Conservation (phyloP, 2,888 invertebrate genomes). For the Tuta absoluta region DNA sequence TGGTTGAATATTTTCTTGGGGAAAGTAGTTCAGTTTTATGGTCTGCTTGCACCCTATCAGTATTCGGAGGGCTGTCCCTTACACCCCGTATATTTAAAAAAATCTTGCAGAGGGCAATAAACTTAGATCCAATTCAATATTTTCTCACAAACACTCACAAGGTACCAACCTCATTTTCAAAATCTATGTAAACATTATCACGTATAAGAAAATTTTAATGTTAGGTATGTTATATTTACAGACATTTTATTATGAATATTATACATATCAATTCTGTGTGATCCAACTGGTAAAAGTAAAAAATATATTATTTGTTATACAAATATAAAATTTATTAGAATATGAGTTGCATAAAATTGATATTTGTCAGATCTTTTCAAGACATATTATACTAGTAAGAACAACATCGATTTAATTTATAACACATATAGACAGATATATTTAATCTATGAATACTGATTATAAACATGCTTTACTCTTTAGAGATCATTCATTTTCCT, state of each 20-base stretch:
- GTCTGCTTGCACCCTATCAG: too few species aligned
- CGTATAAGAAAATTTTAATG: neutral
- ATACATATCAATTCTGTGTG: neutral
- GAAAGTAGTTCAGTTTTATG: too few species aligned
- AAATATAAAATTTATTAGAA: neutral
- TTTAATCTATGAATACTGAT: too few species aligned
- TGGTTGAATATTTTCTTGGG: too few species aligned
- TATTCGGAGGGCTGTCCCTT: too few species aligned
- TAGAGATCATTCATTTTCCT: too few species aligned
- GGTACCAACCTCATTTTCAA: too few species aligned
- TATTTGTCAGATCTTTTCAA: neutral
- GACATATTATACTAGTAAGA: neutral
- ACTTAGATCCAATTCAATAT: too few species aligned
- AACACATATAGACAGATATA: neutral
- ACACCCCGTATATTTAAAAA: too few species aligned
- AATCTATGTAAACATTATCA: neutral
- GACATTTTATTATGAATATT: neutral
- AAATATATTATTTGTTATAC: neutral
- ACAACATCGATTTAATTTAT: neutral
- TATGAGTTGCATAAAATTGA: neutral
- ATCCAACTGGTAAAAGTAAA: neutral
- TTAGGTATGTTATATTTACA: conserved; percentile 7
- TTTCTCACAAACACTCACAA: too few species aligned
- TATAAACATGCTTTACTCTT: too few species aligned
- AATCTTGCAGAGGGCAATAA: too few species aligned